Evolutionary conservation across 2,113 vertebrate genomes (phyloP).

Genomic region (Nanorana parkeri): DNA sequence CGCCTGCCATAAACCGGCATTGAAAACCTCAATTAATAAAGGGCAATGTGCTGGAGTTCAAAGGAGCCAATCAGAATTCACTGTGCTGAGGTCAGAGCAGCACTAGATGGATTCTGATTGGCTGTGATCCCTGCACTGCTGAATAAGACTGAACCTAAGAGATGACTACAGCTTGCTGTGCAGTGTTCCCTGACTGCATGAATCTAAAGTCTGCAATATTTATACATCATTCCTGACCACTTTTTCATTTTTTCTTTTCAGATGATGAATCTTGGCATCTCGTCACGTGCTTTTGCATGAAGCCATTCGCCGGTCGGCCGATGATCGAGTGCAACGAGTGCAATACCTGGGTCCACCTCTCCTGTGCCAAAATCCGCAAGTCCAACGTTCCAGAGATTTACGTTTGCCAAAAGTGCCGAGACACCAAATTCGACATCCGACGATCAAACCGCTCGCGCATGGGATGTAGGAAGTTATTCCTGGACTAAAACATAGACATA

Average conservation of each 20-base stretch:
- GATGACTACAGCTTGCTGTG: no score
- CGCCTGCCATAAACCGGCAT: no score
- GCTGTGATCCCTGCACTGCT: no score
- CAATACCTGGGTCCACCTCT: constrained; percentile 96
- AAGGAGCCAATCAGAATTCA: no score
- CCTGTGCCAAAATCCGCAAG: constrained; percentile 97
- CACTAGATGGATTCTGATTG: no score
- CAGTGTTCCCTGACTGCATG: no score
- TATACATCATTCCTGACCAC: neutral
- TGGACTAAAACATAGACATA: constrained; percentile 77
- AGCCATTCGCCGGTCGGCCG: constrained; percentile 92
- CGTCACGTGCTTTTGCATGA: constrained; percentile 98
- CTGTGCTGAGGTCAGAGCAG: no score
- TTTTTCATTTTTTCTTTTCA: constrained; percentile 61
- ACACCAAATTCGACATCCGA: constrained; percentile 88
- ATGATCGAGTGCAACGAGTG: constrained; percentile 98
- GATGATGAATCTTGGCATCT: constrained; percentile 98
- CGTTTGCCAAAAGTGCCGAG: constrained; percentile 94
- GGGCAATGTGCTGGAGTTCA: no score
- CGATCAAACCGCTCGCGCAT: constrained; percentile 92
- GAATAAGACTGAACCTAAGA: no score
- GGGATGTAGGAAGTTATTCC: constrained; percentile 88
- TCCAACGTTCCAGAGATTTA: constrained; percentile 96
- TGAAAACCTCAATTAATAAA: no score
- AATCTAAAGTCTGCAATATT: neutral